phyloP scores from a whole-genome alignment of 1,140 invertebrate genomes.

The Lysiphlebus fabarum region DNA sequence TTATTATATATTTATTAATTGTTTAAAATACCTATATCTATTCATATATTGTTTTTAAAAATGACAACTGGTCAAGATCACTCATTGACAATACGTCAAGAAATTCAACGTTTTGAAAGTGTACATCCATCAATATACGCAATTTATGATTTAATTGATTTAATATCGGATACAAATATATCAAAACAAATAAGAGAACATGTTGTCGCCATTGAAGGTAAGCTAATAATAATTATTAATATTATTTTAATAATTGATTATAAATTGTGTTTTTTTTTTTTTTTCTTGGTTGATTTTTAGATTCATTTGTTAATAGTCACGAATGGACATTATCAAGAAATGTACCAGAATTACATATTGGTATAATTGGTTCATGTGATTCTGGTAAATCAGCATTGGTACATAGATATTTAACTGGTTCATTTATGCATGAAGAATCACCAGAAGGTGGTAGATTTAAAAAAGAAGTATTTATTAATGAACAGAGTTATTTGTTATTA shows the following conservation, averaged over 20 bases:
- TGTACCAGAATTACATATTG: slow-evolving; percentile 91
- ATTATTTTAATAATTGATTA: slow-evolving; percentile 2
- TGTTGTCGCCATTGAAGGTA: slow-evolving; percentile 98
- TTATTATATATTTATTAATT: no score
- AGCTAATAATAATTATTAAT: slow-evolving; percentile 25
- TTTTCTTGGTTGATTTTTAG: slow-evolving; percentile 62
- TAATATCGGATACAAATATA: slow-evolving; percentile 77
- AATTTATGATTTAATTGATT: slow-evolving; percentile 94
- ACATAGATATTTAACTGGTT: slow-evolving; percentile 95
- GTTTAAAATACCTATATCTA: no score
- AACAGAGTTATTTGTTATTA: slow-evolving; percentile 91
- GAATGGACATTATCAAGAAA: slow-evolving; percentile 96
- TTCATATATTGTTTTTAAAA: slow-evolving; percentile 27
- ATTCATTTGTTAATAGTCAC: slow-evolving; percentile 99
- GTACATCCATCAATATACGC: slow-evolving; percentile 99
- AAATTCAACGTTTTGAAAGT: slow-evolving; percentile 97
- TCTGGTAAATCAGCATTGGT: slow-evolving; percentile 97
- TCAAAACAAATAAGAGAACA: slow-evolving; percentile 95
- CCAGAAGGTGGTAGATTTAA: slow-evolving; percentile 99
- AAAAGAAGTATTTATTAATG: slow-evolving; percentile 94
- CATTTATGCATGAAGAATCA: slow-evolving; percentile 97
- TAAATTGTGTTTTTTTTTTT: neutral
- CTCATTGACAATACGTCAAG: slow-evolving; percentile 90
- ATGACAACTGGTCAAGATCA: slow-evolving; percentile 57
- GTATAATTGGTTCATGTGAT: slow-evolving; percentile 90